Base-by-base conservation (phyloP, 2,113 vertebrate genomes). In the Coregonus clupeaformis region DNA sequence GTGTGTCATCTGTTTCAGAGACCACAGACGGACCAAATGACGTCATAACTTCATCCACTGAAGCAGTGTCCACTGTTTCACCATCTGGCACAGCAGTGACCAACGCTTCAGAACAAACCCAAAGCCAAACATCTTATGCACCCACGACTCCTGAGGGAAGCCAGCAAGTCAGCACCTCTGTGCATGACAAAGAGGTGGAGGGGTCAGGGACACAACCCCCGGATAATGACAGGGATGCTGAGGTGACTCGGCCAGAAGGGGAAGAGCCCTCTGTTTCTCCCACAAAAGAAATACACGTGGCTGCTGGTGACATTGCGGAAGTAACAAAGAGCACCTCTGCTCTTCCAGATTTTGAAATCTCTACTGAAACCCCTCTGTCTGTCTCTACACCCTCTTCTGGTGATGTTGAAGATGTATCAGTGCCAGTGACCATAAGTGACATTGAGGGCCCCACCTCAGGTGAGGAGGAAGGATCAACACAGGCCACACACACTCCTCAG, bases 271-370 rank as follows among this genome's bases (percentile, higher is more conserved):
- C 65, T 71, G 62, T 63, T 77, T 74, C 82, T 69, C 69, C 57
- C 60, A 52, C 71, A 74, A 75, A 68, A 0, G 60, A 80, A 68
- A 59, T 71, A 72, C 73, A 77, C 66, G 74, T 73, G 71, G 72
- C n/a, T 29, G 74, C 59, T 68, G 65, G 78, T 79, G 36, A 83
- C 76, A 68, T 27, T 66, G 76, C 73, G 76, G 75, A 49, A 6
- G 71, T 77, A 11, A 68, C 47, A 78, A 66, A 77, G 14, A 75
- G 32, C 71, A 80, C 84, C 82, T 84, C 80, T 85, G 76, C 69
- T 20, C 13, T 66, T 79, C 77, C 76, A 81, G 71, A 74, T 85
- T 73, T 45, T 71, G 72, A 68, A 55, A 70, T 82, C 13, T 76
- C 64, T 32, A 74, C 67, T 77, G 79, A 75, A 45, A 42, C 82